phyloP scores from a whole-genome alignment of 1,140 invertebrate species.

The Drosophila rufa region DNA sequence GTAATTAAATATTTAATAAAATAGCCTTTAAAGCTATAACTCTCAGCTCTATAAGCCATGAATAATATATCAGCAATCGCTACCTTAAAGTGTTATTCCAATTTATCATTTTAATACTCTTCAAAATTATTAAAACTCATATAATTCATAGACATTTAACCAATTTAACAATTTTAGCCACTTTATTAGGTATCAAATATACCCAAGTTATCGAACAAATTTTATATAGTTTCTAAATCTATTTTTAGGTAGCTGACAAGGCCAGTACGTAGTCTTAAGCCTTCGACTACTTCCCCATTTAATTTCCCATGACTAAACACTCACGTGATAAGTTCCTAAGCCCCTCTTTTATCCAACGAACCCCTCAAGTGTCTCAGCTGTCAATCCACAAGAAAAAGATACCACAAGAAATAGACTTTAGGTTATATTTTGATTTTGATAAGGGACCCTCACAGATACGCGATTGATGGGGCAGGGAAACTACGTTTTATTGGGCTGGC shows the following conservation, averaged over 20 bases:
- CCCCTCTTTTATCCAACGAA: neutral
- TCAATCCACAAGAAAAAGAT: conserved; percentile 10
- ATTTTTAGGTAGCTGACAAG: neutral
- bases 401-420: conserved; percentile 7
- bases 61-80: neutral
- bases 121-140: neutral
- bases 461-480: conserved; percentile 36
- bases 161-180: too few species aligned
- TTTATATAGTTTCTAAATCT: neutral
- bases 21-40: neutral
- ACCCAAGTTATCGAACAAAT: rapidly evolving
- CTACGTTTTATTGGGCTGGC: conserved; percentile 24
- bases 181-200: neutral
- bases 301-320: conserved; percentile 20
- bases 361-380: conserved; percentile 36
- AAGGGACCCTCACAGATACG: conserved; percentile 10
- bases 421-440: conserved; percentile 25
- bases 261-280: neutral
- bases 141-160: rapidly evolving
- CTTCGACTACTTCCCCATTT: neutral
- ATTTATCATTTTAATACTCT: too few species aligned
- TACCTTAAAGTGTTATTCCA: neutral
- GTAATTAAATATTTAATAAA: neutral
- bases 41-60: neutral
- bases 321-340: conserved; percentile 31